phyloP scores from a whole-genome alignment of 1,140 invertebrate species.

The Trichomalopsis sarcophagae region DNA sequence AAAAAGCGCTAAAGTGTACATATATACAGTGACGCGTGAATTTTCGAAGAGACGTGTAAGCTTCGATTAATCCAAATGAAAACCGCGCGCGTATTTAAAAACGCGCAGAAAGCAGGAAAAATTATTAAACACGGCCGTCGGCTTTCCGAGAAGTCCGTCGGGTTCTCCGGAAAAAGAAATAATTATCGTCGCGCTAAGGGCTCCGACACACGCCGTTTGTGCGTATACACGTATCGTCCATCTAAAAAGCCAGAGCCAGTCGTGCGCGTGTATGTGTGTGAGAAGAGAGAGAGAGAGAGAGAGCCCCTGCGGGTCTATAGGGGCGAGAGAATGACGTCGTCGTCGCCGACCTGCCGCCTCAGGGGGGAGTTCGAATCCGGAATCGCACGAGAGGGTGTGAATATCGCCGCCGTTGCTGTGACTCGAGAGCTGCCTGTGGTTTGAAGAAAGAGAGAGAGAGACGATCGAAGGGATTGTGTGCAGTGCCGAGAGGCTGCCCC shows the following conservation, averaged over 20 bases:
- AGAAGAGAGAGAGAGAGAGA: background rate
- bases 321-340: background rate
- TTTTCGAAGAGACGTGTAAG: background rate
- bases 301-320: background rate
- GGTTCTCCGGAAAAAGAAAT: slow-evolving; percentile 27
- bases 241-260: background rate
- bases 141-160: background rate
- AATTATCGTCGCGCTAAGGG: slow-evolving; percentile 14
- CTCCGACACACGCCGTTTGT: background rate
- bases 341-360: slow-evolving; percentile 25
- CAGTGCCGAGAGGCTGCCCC: background rate
- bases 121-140: background rate
- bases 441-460: background rate
- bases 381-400: slow-evolving; percentile 31
- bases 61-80: background rate
- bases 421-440: background rate
- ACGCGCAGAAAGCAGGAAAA: background rate
- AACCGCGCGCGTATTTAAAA: too few relatives aligned
- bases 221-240: background rate
- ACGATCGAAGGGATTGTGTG: background rate
- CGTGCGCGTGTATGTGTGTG: background rate
- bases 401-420: background rate
- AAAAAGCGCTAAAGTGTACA: background rate
- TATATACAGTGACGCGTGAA: background rate
- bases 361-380: slow-evolving; percentile 8